phyloP scores from a whole-genome alignment of 2,797 vertebrate genomes.

The Clarias platycephalus region DNA sequence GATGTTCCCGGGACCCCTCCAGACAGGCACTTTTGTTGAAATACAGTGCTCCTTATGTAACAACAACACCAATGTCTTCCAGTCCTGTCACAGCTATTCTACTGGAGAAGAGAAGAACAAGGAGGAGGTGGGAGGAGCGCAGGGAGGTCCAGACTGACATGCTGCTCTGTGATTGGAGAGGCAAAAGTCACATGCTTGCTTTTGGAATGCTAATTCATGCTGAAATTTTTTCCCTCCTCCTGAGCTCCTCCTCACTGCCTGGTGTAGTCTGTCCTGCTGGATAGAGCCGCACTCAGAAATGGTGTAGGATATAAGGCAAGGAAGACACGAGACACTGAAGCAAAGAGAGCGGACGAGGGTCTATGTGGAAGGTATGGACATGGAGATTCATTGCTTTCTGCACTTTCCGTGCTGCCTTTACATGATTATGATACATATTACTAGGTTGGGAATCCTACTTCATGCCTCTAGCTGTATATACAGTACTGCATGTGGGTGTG shows the following conservation, averaged over 20 bases:
- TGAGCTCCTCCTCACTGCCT: slow-evolving; percentile 55
- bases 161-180: slow-evolving; percentile 50
- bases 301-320: slow-evolving; percentile 62
- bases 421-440: slow-evolving; percentile 20
- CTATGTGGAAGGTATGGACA: slow-evolving; percentile 54
- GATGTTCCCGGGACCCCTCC: background rate
- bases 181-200: slow-evolving; percentile 56
- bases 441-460: slow-evolving; percentile 5
- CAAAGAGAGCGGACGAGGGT: slow-evolving; percentile 47
- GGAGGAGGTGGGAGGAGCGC: slow-evolving; percentile 34
- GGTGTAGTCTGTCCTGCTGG: slow-evolving; percentile 56
- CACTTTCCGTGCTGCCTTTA: slow-evolving; percentile 26
- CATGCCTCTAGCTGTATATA: slow-evolving; percentile 3
- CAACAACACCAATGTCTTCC: slow-evolving; percentile 35
- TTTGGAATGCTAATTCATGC: slow-evolving; percentile 65
- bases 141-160: slow-evolving; percentile 50
- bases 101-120: slow-evolving; percentile 40
- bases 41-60: background rate
- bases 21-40: background rate
- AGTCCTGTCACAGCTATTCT: slow-evolving; percentile 55
- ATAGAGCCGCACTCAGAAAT: slow-evolving; percentile 59
- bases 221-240: slow-evolving; percentile 42
- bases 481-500: slow-evolving; percentile 1
- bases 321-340: slow-evolving; percentile 44
- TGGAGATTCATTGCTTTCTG: slow-evolving; percentile 46